A percentile compares a stretch with the other conserved stretches of the same genome.
phyloP scores from a whole-genome alignment of 2,888 invertebrate species.

The Tiphia femorata region DNA sequence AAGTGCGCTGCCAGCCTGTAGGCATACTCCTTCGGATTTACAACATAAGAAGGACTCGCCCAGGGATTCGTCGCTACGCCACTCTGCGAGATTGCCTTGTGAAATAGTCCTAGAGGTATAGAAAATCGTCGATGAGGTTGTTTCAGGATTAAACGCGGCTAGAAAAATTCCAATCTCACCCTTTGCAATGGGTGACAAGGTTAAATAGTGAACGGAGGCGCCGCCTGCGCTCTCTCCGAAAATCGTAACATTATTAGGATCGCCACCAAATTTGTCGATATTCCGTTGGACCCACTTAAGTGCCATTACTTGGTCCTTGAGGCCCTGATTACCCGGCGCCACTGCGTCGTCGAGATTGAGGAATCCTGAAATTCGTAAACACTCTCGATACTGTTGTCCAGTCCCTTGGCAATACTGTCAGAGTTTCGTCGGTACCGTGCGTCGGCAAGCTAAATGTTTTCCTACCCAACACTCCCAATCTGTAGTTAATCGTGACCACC shows the following conservation, averaged over 20 bases:
- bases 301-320: constrained; percentile 53
- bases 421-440: not conserved
- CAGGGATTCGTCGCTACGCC: constrained; percentile 50
- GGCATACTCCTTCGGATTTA: constrained; percentile 35
- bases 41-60: no score
- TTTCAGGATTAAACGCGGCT: not conserved
- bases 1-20: constrained; percentile 41
- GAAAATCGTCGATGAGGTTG: not conserved
- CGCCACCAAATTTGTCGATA: constrained; percentile 48
- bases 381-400: no score
- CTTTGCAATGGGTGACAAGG: constrained; percentile 39
- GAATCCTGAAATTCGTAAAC: constrained; percentile 46
- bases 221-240: constrained; percentile 55
- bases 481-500: constrained; percentile 60
- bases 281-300: constrained; percentile 49
- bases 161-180: constrained; percentile 19
- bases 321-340: constrained; percentile 53
- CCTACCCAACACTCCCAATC: constrained; percentile 53
- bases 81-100: constrained; percentile 60
- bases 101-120: constrained; percentile 53
- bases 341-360: constrained; percentile 36
- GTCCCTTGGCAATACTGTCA: no score
- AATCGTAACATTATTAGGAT: constrained; percentile 50
- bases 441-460: not conserved
- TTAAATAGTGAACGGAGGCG: constrained; percentile 44